Evolutionary conservation across 2,888 invertebrate genomes (phyloP), one percentile per base, ranked within the genome.

Genomic region (Luffia ferchaultella): DNA sequence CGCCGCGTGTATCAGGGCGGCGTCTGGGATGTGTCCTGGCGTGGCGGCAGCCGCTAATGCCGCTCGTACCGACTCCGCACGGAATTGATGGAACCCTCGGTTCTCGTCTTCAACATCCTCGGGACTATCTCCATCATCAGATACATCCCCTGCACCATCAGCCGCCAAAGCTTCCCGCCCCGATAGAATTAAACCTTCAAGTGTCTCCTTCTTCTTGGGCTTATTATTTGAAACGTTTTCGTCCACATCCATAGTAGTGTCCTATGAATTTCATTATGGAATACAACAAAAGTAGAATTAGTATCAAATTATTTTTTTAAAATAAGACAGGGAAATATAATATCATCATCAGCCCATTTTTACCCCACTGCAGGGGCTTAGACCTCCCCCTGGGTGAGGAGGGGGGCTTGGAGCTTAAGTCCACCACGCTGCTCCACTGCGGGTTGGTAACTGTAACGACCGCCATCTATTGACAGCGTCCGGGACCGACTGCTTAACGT

Each of bases 1-100:
- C 12, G 97, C 97, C 58, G 96, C 96, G 83, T 98, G 98, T 71
- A 99, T 98, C 87, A 97, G 93, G 49, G 96, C 96, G 9, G 98
- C 98, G 85, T 98, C 98, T 9, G 98, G 98, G 67, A 98, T 98
- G 59, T 90, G 91, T 16, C 97, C 97, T 66, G 93, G 92, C 76
- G 92, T 92, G 46, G 76, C 97, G 66, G 93, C 92, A 76, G 92
- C 92, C 46, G 76, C 71, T 55, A 95, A 82, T 60, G 95, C 89
- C 62, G 91, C 89, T 67, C 92, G 91, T 62, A 95, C 89, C 57
- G 90, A 88, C 67, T 93, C 93, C 51, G 83, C 76, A 52, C 79
- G 82, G 70, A 79, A 82, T 64, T 62, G 71, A 67, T 80, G 83
- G 71, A 80, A 80, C 58, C 76, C 76, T 64, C 76, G 67, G 59